These are phyloP conservation scores for Adelognathus sp. DNA, from an alignment of 2,888 invertebrate genomes.

Conservation along the genomic window DNA sequence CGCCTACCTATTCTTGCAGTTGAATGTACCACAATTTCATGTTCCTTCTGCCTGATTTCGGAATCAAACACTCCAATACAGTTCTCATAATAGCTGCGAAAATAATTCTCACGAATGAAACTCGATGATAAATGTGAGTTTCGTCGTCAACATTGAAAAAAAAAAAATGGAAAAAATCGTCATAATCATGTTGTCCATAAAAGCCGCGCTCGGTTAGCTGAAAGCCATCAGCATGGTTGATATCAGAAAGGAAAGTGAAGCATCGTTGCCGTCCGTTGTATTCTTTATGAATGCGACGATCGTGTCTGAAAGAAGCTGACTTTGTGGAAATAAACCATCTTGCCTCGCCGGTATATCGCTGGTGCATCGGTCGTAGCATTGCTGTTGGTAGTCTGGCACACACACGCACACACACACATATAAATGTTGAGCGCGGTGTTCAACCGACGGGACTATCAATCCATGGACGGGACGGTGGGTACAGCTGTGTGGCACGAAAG, in stretches of 20 bases:
- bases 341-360: slow-evolving; percentile 2
- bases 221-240: background rate
- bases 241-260: slow-evolving; percentile 8
- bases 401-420: too few species aligned
- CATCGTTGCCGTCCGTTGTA: slow-evolving; percentile 13
- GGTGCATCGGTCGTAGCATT: slow-evolving; percentile 20
- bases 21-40: too few species aligned
- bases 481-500: slow-evolving; percentile 8
- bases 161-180: background rate
- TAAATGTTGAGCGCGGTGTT: slow-evolving; percentile 43
- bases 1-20: too few species aligned
- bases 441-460: slow-evolving; percentile 57
- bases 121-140: background rate
- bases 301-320: slow-evolving; percentile 1
- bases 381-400: slow-evolving; percentile 18
- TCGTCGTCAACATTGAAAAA: background rate
- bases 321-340: slow-evolving; percentile 32
- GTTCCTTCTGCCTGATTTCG: too few species aligned
- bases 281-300: background rate
- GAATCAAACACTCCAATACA: background rate
- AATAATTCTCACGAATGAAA: background rate
- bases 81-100: background rate
- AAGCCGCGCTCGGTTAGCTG: background rate
- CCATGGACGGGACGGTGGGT: slow-evolving; percentile 18
- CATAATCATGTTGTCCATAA: background rate